Evolutionary conservation across 2,113 vertebrate genomes (phyloP).

Genomic region (Corydoras maculifer): DNA sequence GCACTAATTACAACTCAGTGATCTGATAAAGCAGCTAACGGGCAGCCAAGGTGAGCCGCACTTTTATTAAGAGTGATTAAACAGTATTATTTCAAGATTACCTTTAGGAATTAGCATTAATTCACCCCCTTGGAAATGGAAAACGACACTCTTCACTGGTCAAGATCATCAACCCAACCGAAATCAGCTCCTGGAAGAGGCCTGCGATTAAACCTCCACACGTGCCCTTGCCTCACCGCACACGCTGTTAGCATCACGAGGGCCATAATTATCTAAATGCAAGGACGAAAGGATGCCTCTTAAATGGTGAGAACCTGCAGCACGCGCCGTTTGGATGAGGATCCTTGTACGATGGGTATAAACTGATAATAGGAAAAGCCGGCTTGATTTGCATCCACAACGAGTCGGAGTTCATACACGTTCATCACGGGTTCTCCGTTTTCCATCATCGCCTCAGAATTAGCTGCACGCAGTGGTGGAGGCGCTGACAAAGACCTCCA

Average conservation of each 20-base stretch:
- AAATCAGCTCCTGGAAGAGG: constrained; percentile 13
- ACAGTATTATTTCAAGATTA: constrained; percentile 44
- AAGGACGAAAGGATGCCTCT: constrained; percentile 24
- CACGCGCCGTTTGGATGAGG: background rate
- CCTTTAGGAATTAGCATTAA: constrained; percentile 34
- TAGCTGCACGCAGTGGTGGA: constrained; percentile 1
- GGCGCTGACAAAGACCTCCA: constrained; percentile 8
- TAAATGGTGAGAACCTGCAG: background rate
- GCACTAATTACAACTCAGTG: constrained; percentile 42
- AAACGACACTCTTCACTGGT: constrained; percentile 24
- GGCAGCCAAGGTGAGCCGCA: constrained; percentile 31
- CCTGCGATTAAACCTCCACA: constrained; percentile 16
- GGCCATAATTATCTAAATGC: constrained; percentile 8
- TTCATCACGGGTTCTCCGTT: background rate
- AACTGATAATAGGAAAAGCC: background rate
- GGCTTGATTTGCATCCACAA: background rate
- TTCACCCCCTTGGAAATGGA: constrained; percentile 24
- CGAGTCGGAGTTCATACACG: background rate
- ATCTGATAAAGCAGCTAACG: constrained; percentile 39
- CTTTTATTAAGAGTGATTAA: constrained; percentile 43
- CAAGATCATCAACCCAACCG: constrained; percentile 21
- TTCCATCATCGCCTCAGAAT: background rate
- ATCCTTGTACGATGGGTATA: background rate
- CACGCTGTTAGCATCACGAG: constrained; percentile 7
- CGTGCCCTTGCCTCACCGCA: background rate